Percentiles rank a stretch among this genome's conserved stretches.
Conservation (phyloP, 2,113 vertebrate genomes). For the Taurulus bubalis region DNA sequence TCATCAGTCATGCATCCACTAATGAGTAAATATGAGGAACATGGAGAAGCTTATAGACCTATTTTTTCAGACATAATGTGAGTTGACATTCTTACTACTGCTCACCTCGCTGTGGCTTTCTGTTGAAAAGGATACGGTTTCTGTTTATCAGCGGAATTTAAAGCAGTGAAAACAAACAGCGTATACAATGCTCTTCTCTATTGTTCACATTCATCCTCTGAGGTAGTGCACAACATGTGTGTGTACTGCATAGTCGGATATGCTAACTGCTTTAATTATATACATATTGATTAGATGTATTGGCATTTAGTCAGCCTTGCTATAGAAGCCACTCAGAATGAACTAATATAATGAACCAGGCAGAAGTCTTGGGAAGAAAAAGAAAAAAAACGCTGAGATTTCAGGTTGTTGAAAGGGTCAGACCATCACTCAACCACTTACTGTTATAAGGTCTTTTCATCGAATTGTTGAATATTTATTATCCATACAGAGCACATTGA, state of each 20-base stretch:
- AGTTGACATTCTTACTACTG: constrained; percentile 16
- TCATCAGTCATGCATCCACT: constrained; percentile 30
- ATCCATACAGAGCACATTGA: constrained; percentile 32
- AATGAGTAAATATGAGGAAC: constrained; percentile 44
- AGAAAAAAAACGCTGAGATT: constrained; percentile 52
- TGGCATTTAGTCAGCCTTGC: constrained; percentile 42
- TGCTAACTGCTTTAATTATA: constrained; percentile 25
- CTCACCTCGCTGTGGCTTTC: neutral
- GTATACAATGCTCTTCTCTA: neutral
- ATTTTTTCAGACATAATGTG: neutral
- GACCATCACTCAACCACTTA: constrained; percentile 44
- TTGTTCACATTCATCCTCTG: constrained; percentile 5
- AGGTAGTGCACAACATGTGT: constrained; percentile 19
- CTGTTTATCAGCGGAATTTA: constrained; percentile 29
- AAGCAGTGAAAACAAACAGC: constrained; percentile 4
- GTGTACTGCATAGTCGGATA: neutral
- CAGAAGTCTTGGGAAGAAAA: constrained; percentile 36
- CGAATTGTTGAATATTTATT: constrained; percentile 61
- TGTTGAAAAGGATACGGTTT: constrained; percentile 5
- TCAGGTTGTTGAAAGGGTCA: constrained; percentile 43
- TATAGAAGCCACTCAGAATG: constrained; percentile 45
- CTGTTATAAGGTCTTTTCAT: constrained; percentile 33
- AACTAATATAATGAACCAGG: constrained; percentile 54
- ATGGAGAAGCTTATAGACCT: neutral
- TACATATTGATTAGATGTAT: constrained; percentile 57